Evolutionary conservation across 1,140 invertebrate species (phyloP).

Genomic region (Drosophila quadrilineata): DNA sequence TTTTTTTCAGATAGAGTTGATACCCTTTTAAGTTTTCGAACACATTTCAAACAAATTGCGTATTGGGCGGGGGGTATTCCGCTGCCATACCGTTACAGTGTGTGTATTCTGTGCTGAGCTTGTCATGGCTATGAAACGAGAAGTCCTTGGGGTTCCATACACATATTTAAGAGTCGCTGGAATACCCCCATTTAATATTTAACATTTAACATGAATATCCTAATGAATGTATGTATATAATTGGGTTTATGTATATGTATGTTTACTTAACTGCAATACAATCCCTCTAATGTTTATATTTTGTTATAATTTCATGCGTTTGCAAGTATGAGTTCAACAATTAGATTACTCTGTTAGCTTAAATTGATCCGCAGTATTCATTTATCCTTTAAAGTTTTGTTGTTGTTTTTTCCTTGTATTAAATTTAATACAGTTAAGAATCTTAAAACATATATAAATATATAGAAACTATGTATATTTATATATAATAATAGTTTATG

Average conservation of each 20-base stretch:
- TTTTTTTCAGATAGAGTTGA: no score
- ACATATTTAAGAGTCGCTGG: no score
- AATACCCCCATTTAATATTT: no score
- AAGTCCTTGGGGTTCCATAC: no score
- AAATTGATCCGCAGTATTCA: conserved; percentile 62
- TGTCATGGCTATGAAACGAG: no score
- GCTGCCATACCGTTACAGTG: no score
- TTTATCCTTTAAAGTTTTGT: no score
- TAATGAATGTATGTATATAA: no score
- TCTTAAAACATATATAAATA: conserved; percentile 44
- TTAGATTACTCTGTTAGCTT: conserved; percentile 21
- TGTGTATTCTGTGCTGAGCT: no score
- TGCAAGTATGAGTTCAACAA: conserved; percentile 10
- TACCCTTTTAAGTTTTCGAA: conserved; percentile 7
- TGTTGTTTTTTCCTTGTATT: conserved; percentile 46
- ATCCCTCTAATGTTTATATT: conserved; percentile 13
- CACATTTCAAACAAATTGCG: not conserved
- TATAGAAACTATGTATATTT: conserved; percentile 10
- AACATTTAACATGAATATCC: no score
- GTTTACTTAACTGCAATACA: conserved; percentile 4
- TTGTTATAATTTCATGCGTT: conserved; percentile 1
- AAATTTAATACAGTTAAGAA: conserved; percentile 36
- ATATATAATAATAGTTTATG: conserved; percentile 28
- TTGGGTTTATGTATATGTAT: not conserved
- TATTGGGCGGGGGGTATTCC: conserved; percentile 9